Base-by-base conservation (phyloP, 1,140 invertebrate genomes). In the Hyphantria cunea region DNA sequence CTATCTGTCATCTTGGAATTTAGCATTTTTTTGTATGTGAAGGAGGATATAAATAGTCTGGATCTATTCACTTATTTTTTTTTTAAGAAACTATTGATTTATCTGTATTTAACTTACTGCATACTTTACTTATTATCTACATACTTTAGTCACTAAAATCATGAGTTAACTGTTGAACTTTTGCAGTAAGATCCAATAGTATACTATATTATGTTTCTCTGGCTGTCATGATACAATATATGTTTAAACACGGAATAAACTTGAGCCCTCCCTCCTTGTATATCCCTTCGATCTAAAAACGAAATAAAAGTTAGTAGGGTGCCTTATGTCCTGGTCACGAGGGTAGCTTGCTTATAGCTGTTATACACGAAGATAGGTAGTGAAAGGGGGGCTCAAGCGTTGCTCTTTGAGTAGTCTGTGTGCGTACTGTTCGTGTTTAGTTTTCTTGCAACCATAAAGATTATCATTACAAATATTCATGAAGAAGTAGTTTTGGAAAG, bases 281-380 rank as follows among this genome's bases (percentile, higher is more conserved):
- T 61, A 61, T 75, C 72, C 75, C 75, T 78, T 68, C 64, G 50
- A 65, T 74, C 72, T 73, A 67, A 80, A 76, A 78, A 82, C 69
- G 70, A 70, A 82, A 86, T 84, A 76, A 79, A 80, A 80, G 76
- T 84, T 80, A 82, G 72, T 82, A 80, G 79, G 79, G 82, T 78
- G 79, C 65, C 55, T 65, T 62, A 80, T 78, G 77, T 62, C 55
- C 68, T 62, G 74, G 78, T 74, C 63, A 75, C 64, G 70, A 67
- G 80, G 77, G 73, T 71, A 61, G 51, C 11, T 39, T 44, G 48
- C 56, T 60, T 60, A 60, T 60, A 60, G 56, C 45, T n/a, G 25
- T 49, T 17, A 60, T 60, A 60, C 56, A 60, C 48, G 56, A 60
- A 60, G 56, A 60, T 60, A 60, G 42, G 39, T 51, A 51, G n/a